Percentiles rank a stretch among this genome's conserved stretches.
Conservation (phyloP, 1,140 invertebrate species). For the Drosophila dunni region DNA sequence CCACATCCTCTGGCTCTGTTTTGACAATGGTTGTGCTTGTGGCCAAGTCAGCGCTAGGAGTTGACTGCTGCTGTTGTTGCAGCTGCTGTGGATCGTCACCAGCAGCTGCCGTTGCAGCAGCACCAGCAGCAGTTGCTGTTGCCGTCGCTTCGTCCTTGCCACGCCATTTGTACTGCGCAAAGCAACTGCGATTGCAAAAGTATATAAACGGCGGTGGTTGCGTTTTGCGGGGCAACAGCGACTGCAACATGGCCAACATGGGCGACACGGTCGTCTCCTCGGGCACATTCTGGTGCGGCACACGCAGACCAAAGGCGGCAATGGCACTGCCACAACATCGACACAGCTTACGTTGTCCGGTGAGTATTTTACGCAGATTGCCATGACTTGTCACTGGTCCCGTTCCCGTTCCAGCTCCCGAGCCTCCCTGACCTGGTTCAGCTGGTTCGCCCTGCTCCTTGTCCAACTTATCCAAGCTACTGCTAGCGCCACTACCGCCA, state of each 20-base stretch:
- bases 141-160: conserved; percentile 45
- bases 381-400: conserved; percentile 37
- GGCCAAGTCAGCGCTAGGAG: neutral
- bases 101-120: neutral
- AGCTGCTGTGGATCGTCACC: neutral
- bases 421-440: neutral
- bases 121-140: conserved; percentile 5
- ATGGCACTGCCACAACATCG: conserved; percentile 66
- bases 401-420: conserved; percentile 27
- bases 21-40: conserved; percentile 11
- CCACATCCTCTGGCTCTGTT: conserved; percentile 31
- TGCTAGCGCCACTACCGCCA: neutral
- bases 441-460: neutral
- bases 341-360: conserved; percentile 60
- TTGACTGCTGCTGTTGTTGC: neutral
- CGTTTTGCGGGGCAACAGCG: conserved; percentile 46
- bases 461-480: neutral
- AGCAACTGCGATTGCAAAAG: conserved; percentile 69
- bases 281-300: conserved; percentile 54
- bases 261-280: conserved; percentile 46
- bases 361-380: conserved; percentile 69
- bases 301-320: conserved; percentile 50
- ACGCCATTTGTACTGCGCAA: conserved; percentile 59
- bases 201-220: conserved; percentile 48
- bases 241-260: conserved; percentile 46